Evolutionary conservation across 2,888 invertebrate species (phyloP), one percentile per base, ranked within the genome.

Genomic region (Cantharis rufa): DNA sequence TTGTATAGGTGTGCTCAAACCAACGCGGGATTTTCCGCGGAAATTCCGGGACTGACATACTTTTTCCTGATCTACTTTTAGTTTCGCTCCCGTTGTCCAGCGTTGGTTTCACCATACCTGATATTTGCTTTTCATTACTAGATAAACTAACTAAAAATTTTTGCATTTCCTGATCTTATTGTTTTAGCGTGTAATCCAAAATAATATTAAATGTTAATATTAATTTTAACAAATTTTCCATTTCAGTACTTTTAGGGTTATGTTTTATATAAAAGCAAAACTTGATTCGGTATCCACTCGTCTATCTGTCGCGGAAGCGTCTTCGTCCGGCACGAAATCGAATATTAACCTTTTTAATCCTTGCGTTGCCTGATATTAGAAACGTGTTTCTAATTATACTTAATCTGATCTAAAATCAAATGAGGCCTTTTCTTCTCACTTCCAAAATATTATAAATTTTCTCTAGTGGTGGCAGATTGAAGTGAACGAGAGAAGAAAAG

Each of bases 91-190:
- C n/a, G 48, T 11, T n/a, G 48, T 48, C 48, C 48, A n/a, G 13
- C 48, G 48, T 48, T 48, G 48, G 48, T 48, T 48, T 48, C n/a
- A 48, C 48, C 48, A 48, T 48, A 48, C 48, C 48, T 48, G n/a
- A n/a, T 64, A 15, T 24, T 66, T 48, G 21, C 70, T 64, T 74
- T 28, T 28, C 32, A 62, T 70, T 73, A 72, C 66, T 75, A 18
- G 63, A 75, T 73, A 16, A 70, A 78, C 75, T 78, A 78, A 78
- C 70, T 32, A 16, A 69, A 69, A 69, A n/a, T 75, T 63, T 69
- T 70, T 70, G 78, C 72, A 75, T 78, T 78, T 78, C 78, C 78
- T 75, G 78, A 78, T 76, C 76, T 24, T 72, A 28, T 75, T 69
- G n/a, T 69, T 70, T 74, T 73, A 73, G 68, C 32, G 16, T 66